These are phyloP conservation scores for Poliocrania exsul DNA, from an alignment of 2,797 vertebrate species.

Conservation along the genomic window DNA sequence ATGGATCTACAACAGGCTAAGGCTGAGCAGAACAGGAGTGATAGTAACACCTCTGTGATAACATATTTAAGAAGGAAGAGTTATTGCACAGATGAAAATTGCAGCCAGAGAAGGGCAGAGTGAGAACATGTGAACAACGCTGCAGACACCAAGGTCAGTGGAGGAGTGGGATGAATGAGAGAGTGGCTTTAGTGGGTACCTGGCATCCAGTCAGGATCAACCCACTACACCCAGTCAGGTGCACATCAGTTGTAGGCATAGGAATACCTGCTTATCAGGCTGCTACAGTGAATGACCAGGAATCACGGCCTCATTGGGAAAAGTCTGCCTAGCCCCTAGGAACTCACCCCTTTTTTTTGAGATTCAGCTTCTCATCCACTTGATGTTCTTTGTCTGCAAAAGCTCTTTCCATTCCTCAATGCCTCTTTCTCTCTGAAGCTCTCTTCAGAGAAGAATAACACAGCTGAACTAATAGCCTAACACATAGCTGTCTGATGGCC, in stretches of 20 bases:
- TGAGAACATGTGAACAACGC: neutral
- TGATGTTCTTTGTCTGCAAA: neutral
- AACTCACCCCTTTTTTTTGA: neutral
- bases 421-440: neutral
- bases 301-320: neutral
- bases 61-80: neutral
- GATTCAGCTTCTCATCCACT: neutral
- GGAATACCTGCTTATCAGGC: neutral
- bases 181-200: neutral
- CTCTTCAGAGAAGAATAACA: neutral
- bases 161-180: neutral
- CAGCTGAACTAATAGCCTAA: neutral
- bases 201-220: neutral
- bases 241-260: neutral
- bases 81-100: neutral
- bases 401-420: neutral
- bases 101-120: neutral
- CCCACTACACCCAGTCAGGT: neutral
- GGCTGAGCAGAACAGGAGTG: neutral
- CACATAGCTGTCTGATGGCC: neutral
- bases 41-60: neutral
- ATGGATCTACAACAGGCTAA: neutral
- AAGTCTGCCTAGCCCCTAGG: neutral
- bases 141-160: neutral
- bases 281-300: neutral